phyloP scores from a whole-genome alignment of 2,797 vertebrate genomes.

The Crossoptilon crossoptilon region DNA sequence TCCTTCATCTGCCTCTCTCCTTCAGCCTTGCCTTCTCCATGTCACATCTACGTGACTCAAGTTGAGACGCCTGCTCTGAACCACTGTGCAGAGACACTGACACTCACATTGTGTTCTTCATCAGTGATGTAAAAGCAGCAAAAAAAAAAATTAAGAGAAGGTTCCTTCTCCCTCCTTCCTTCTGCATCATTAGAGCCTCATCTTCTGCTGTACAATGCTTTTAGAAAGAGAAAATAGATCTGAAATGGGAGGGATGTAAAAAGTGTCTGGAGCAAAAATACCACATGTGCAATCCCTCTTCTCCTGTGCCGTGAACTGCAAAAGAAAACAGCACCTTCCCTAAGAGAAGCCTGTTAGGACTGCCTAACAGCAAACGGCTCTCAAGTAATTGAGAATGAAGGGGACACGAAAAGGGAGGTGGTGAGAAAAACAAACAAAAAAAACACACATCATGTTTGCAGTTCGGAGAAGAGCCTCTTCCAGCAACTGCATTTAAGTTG shows the following conservation, averaged over 20 bases:
- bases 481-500: not conserved
- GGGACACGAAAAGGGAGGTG: not conserved
- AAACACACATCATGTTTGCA: not conserved
- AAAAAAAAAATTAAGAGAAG: conserved; percentile 10
- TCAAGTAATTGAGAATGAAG: not conserved
- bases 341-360: not conserved
- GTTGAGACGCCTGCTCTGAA: not conserved
- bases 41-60: not conserved
- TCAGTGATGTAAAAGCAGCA: not conserved
- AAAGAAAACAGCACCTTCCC: conserved; percentile 49
- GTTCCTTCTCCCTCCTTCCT: not conserved
- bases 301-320: not conserved
- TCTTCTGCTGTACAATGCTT: not conserved
- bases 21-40: not conserved
- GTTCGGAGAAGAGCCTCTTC: not conserved
- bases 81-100: not conserved
- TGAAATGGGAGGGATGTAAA: not conserved
- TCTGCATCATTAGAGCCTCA: not conserved
- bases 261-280: conserved; percentile 21
- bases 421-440: not conserved
- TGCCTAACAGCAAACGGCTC: not conserved
- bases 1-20: not conserved
- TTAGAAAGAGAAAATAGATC: conserved; percentile 43
- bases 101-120: not conserved
- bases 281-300: not conserved